These are phyloP conservation scores for Platyura marginata DNA, from an alignment of 1,140 invertebrate species.

Conservation along the genomic window DNA sequence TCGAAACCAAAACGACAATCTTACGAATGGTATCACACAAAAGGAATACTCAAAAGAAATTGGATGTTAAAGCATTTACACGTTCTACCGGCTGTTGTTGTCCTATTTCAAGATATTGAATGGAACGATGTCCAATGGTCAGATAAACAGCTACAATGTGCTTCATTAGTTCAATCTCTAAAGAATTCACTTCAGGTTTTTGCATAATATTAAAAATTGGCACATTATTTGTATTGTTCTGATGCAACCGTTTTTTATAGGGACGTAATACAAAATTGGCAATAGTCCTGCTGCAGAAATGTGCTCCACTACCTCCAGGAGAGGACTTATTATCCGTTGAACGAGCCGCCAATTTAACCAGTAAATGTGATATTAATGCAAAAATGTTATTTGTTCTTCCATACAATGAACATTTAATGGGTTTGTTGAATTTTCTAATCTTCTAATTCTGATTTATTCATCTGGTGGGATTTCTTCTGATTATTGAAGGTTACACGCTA, in stretches of 20 bases:
- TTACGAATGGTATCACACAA: conserved; percentile 92
- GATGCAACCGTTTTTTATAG: conserved; percentile 34
- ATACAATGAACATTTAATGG: conserved; percentile 75
- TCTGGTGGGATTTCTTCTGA: neutral
- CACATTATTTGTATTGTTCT: no score
- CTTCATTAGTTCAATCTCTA: conserved; percentile 71
- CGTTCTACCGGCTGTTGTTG: conserved; percentile 77
- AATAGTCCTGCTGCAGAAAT: conserved; percentile 76
- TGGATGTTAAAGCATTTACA: conserved; percentile 93
- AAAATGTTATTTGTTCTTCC: conserved; percentile 86
- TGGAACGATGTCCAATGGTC: conserved; percentile 91
- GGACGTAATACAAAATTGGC: conserved; percentile 74
- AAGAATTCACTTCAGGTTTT: conserved; percentile 28
- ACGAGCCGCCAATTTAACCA: conserved; percentile 70
- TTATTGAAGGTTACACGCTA: conserved; percentile 27
- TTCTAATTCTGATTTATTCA: no score
- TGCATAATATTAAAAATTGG: neutral
- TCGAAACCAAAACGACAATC: conserved; percentile 79
- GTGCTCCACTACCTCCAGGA: conserved; percentile 50
- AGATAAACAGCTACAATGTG: conserved; percentile 86
- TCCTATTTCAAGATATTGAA: conserved; percentile 91
- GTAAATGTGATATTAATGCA: conserved; percentile 75
- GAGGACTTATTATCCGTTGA: conserved; percentile 80
- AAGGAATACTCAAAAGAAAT: conserved; percentile 86
- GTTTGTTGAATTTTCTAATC: no score